Percentiles rank a stretch among this genome's conserved stretches.
These are phyloP conservation scores for Pseudotriccus pelzelni DNA, from an alignment of 2,797 vertebrate genomes.

Conservation along the genomic window DNA sequence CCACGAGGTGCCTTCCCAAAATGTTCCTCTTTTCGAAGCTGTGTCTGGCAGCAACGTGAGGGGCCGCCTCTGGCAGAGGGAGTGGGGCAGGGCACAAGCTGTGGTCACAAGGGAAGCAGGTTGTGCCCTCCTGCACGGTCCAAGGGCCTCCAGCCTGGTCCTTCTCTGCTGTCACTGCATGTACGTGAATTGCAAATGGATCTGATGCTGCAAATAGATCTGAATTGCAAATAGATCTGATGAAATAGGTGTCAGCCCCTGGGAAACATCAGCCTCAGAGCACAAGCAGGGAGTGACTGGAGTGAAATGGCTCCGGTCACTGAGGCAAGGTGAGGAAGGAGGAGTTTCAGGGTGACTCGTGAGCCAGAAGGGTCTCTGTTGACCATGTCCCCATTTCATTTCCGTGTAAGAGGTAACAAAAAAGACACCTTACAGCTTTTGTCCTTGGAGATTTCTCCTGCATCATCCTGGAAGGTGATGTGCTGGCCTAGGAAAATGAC, in stretches of 20 bases:
- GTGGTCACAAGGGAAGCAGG: not conserved
- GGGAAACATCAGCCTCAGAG: not conserved
- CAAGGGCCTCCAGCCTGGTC: not conserved
- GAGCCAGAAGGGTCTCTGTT: not conserved
- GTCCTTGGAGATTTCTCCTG: not conserved
- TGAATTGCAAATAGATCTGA: slow-evolving; percentile 46
- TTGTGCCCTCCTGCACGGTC: not conserved
- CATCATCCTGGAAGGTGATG: not conserved
- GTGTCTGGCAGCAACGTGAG: not conserved
- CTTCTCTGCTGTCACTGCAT: not conserved
- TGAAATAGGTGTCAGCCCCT: slow-evolving; percentile 16
- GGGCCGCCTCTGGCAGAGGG: not conserved
- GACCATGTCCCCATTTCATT: not conserved
- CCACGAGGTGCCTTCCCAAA: not conserved
- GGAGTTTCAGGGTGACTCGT: not conserved
- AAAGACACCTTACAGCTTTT: not conserved
- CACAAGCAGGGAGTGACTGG: not conserved
- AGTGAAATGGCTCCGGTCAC: not conserved
- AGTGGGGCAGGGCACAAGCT: not conserved
- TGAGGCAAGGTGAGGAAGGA: not conserved
- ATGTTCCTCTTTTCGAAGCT: not conserved
- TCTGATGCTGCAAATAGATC: slow-evolving; percentile 2
- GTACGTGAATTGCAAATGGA: not conserved
- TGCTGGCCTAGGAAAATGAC: not conserved
- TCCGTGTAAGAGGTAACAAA: not conserved